Conservation (phyloP, 2,113 vertebrate genomes). For the Ifrita kowaldi region DNA sequence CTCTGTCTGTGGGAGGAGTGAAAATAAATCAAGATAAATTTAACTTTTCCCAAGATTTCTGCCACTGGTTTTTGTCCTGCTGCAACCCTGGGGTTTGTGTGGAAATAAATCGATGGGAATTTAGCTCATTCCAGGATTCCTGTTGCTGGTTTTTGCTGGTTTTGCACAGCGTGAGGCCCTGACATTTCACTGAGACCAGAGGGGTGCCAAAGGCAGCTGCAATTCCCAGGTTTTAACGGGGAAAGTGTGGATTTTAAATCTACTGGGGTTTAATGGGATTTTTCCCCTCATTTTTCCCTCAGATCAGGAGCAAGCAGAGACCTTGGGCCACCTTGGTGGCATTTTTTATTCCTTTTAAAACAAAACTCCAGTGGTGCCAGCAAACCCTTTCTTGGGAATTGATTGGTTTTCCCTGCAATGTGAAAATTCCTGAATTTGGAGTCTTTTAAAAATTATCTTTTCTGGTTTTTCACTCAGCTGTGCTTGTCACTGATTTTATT, state of each 20-base stretch:
- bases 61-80: fast-evolving
- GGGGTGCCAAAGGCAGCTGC: not conserved
- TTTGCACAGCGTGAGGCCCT: not conserved
- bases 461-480: not conserved
- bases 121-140: not conserved
- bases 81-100: fast-evolving
- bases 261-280: not conserved
- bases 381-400: not conserved
- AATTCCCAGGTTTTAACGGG: not conserved
- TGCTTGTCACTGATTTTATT: not conserved
- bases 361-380: not conserved
- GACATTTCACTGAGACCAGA: not conserved
- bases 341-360: not conserved
- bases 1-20: not conserved
- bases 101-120: not conserved
- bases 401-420: not conserved
- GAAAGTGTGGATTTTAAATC: not conserved
- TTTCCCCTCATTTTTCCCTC: not conserved
- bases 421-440: not conserved
- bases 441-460: not conserved
- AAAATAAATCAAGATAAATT: fast-evolving
- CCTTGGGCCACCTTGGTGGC: not conserved
- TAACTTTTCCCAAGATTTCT: not conserved
- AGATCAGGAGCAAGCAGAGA: not conserved
- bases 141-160: fast-evolving